Conservation (phyloP, 2,113 vertebrate species). For the Amphiprion ocellaris region DNA sequence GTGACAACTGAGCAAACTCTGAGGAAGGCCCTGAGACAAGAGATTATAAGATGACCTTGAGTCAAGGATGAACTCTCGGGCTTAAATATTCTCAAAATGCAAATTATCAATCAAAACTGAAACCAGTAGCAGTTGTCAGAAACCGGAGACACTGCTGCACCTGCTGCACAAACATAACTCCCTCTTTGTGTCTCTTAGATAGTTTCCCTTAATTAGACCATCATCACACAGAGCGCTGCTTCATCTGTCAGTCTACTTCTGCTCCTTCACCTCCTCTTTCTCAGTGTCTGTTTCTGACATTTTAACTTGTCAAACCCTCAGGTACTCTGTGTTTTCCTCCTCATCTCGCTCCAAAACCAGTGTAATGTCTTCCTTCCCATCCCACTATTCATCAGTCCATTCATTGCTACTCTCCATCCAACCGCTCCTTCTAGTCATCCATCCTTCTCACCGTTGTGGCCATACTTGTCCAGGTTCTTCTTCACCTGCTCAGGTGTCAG, state of each 20-base stretch:
- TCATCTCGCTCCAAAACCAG: conserved; percentile 30
- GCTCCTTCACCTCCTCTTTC: conserved; percentile 15
- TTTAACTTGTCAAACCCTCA: conserved; percentile 12
- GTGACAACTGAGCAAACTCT: not conserved
- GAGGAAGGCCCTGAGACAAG: no score
- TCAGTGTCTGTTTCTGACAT: not conserved
- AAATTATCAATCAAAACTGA: conserved; percentile 22
- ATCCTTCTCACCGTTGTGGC: conserved; percentile 87
- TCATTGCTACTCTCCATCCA: conserved; percentile 17
- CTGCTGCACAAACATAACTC: conserved; percentile 53
- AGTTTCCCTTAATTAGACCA: conserved; percentile 40
- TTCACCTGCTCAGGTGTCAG: conserved; percentile 90
- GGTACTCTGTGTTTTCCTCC: not conserved
- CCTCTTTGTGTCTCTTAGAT: conserved; percentile 24
- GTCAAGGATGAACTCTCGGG: not conserved
- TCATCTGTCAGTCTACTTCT: not conserved
- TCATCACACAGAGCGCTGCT: conserved; percentile 17
- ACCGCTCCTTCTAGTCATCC: conserved; percentile 6
- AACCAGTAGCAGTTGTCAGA: conserved; percentile 31
- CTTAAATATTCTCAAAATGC: not conserved
- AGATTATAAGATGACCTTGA: not conserved
- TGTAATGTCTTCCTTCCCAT: conserved; percentile 14
- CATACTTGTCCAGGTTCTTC: conserved; percentile 89
- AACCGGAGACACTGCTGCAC: conserved; percentile 53
- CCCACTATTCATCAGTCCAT: conserved; percentile 20